Percentiles rank a stretch among this genome's conserved stretches.
These are phyloP conservation scores for Candoia aspera DNA, from an alignment of 2,113 vertebrate genomes.

Conservation along the genomic window DNA sequence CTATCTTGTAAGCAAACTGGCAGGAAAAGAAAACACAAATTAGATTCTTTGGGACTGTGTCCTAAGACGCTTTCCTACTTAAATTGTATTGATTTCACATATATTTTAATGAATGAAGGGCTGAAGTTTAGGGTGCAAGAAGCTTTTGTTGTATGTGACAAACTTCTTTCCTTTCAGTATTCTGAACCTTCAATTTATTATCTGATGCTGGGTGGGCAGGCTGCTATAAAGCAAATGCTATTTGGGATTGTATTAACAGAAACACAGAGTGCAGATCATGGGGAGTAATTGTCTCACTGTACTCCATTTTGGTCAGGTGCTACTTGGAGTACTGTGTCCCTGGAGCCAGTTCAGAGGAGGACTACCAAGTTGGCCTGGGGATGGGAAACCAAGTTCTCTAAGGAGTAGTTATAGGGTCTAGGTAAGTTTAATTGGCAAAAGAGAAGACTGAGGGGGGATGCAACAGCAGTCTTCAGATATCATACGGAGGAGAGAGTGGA, in stretches of 20 bases:
- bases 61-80: background rate
- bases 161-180: background rate
- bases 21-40: slow-evolving; percentile 56
- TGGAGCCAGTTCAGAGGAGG: background rate
- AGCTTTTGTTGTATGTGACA: background rate
- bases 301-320: background rate
- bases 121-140: background rate
- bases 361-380: background rate
- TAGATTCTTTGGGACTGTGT: slow-evolving; percentile 7
- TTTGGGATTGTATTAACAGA: background rate
- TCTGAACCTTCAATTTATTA: background rate
- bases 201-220: background rate
- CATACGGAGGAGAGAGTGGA: background rate
- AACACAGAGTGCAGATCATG: background rate
- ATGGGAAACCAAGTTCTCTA: background rate
- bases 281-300: background rate
- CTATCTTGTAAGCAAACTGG: slow-evolving; percentile 97
- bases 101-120: background rate
- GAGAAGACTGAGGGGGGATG: background rate
- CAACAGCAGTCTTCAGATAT: background rate
- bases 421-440: background rate
- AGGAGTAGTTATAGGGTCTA: background rate
- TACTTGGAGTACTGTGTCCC: background rate
- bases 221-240: background rate
- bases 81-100: background rate